These are phyloP conservation scores for Scaptomyza tumidula DNA, from an alignment of 2,888 invertebrate species.

Conservation along the genomic window DNA sequence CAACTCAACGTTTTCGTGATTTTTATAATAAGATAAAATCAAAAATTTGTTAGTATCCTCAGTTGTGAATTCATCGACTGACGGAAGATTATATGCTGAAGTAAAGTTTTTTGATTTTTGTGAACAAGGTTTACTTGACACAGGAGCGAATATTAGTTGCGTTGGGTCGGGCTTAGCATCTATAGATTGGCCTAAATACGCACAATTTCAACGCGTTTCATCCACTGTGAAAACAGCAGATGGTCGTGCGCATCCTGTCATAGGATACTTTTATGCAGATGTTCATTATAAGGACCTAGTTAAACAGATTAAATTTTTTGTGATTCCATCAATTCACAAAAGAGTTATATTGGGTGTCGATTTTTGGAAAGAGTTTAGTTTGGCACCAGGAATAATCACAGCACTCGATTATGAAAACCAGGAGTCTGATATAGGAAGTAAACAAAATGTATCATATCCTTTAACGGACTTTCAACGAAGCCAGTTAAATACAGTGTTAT, in stretches of 20 bases:
- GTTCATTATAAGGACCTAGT: no score
- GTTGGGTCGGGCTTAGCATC: background rate
- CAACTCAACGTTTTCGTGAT: background rate
- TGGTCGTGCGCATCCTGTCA: background rate
- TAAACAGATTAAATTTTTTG: no score
- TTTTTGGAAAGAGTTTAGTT: no score
- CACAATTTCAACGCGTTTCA: background rate
- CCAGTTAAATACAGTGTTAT: background rate
- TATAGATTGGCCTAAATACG: background rate
- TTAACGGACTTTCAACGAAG: background rate
- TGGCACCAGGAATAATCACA: no score
- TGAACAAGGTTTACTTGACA: background rate
- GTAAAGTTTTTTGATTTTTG: no score
- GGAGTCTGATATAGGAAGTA: no score
- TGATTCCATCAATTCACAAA: background rate
- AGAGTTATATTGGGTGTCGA: background rate
- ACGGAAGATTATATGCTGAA: no score
- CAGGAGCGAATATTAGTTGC: background rate
- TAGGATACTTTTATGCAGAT: no score
- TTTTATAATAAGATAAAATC: no score
- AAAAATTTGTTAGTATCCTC: no score
- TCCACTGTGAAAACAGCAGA: background rate
- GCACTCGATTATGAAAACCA: background rate
- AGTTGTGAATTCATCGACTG: no score
- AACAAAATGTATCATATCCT: no score